Base-by-base conservation (phyloP, 2,113 vertebrate genomes). In the Sinocyclocheilus maitianheensis region DNA sequence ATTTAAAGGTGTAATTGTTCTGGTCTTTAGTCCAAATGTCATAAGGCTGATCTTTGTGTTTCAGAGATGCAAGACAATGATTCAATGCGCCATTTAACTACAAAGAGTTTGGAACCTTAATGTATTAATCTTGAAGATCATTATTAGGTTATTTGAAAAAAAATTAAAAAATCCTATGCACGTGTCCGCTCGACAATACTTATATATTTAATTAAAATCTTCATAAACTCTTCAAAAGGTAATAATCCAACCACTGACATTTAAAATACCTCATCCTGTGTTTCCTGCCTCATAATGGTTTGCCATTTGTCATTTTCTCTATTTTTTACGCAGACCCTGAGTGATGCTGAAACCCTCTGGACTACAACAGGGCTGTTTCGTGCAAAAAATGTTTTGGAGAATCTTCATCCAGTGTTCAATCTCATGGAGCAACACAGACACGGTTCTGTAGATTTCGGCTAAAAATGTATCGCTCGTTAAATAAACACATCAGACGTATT, bases 241-340 rank as follows among this genome's bases (percentile, higher is more conserved):
- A 87, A 80, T 84, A 90, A 91, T 85, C 87, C 87, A 77, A 87
- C 90, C 80, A 63, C 87, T 86, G 72, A 84, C 87, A 89, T 84
- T 86, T 87, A 82, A 88, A 84, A 48, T 37, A 48, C 65, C 80
- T 86, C 78, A 20, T 82, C 72, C 69, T 86, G 77, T 86, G 58
- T 87, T 89, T 85, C 86, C 84, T 87, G 86, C 88, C 90, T 77
- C 87, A 91, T 90, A 90, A 91, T 89, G 83, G 86, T 65, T 86
- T 80, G 86, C 89, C 89, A 83, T 90, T 90, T 88, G 85, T 91
- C 51, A 89, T 89, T 87, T 88, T 87, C 82, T 80, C 60, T 43
- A 2, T 78, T 13, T 60, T 75, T 69, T 86, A 86, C 82, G 22
- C 65, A 65, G 69, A 11, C 65, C 60, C 77, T 24, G 43, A 62